These are phyloP conservation scores for Verasper variegatus DNA, from an alignment of 2,113 vertebrate species.

Conservation along the genomic window DNA sequence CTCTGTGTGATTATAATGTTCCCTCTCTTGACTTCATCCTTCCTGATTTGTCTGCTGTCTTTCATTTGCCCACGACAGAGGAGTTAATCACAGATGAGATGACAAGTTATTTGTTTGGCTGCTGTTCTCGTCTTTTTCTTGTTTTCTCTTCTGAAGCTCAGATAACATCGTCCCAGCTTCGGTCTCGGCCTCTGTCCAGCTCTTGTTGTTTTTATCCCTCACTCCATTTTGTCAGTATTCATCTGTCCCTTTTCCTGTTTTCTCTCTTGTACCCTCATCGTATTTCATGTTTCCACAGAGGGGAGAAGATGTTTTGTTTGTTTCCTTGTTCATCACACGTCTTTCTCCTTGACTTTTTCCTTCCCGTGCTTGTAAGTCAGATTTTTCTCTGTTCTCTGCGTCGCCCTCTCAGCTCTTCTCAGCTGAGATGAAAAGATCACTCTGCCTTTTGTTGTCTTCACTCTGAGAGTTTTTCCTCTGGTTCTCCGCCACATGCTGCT, in stretches of 20 bases:
- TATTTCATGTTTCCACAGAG: not conserved
- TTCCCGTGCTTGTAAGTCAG: not conserved
- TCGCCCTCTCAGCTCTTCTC: slow-evolving; percentile 17
- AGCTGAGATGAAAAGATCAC: slow-evolving; percentile 59
- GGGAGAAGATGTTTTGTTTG: slow-evolving; percentile 23
- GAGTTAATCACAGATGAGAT: not conserved
- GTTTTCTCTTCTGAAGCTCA: slow-evolving; percentile 10
- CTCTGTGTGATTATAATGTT: not conserved
- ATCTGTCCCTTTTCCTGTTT: not conserved
- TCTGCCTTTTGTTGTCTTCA: slow-evolving; percentile 55
- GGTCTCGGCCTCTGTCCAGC: not conserved
- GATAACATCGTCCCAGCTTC: not conserved
- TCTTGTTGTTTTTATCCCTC: slow-evolving; percentile 13
- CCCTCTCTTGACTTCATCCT: not conserved
- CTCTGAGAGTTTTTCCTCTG: slow-evolving; percentile 42
- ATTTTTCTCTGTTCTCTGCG: slow-evolving; percentile 1
- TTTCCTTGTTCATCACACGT: slow-evolving; percentile 20
- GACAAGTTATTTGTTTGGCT: slow-evolving; percentile 10
- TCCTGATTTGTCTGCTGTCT: not conserved
- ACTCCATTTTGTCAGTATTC: slow-evolving; percentile 16
- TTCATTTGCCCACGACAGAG: not conserved
- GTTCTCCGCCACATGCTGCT: slow-evolving; percentile 68
- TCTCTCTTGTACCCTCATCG: not conserved
- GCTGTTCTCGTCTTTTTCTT: slow-evolving; percentile 1
- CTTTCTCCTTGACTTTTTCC: slow-evolving; percentile 1